Evolutionary conservation across 37 sponge, comb jelly and placozoan genomes (phyloP).

Genomic region (Cladorhizidae sp.): DNA sequence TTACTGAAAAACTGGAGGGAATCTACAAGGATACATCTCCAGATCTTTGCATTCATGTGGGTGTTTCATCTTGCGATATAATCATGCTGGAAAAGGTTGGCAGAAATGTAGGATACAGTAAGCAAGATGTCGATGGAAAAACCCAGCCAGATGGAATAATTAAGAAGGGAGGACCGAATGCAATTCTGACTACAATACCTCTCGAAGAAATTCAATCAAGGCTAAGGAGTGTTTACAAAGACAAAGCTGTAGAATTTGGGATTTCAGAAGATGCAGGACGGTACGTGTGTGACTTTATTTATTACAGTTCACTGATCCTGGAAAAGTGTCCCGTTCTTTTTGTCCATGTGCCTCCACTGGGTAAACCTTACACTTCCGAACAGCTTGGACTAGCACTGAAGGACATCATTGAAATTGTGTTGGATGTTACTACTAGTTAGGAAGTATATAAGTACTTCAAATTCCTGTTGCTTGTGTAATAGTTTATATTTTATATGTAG

Average conservation of each 20-base stretch:
- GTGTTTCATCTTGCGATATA: slow-evolving; percentile 45
- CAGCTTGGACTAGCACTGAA: slow-evolving; percentile 60
- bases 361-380: slow-evolving; percentile 45
- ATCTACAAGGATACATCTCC: slow-evolving; percentile 56
- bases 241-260: slow-evolving; percentile 20
- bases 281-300: slow-evolving; percentile 77
- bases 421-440: neutral
- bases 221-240: neutral
- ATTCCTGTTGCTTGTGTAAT: neutral
- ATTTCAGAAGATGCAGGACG: slow-evolving; percentile 69
- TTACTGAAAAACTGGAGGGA: slow-evolving; percentile 20
- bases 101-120: slow-evolving; percentile 40
- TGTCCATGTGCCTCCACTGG: slow-evolving; percentile 70
- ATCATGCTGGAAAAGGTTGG: slow-evolving; percentile 53
- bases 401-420: slow-evolving; percentile 35
- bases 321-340: slow-evolving; percentile 54
- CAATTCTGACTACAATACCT: slow-evolving; percentile 25
- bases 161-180: slow-evolving; percentile 38
- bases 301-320: slow-evolving; percentile 62
- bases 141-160: slow-evolving; percentile 1
- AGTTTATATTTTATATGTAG: neutral
- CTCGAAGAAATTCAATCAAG: slow-evolving; percentile 3
- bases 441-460: neutral
- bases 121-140: slow-evolving; percentile 33
- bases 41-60: slow-evolving; percentile 66